A percentile compares a stretch with the other conserved stretches of the same genome.
These are phyloP conservation scores for Exocentrus adspersus DNA, from an alignment of 2,888 invertebrate species.

Conservation along the genomic window DNA sequence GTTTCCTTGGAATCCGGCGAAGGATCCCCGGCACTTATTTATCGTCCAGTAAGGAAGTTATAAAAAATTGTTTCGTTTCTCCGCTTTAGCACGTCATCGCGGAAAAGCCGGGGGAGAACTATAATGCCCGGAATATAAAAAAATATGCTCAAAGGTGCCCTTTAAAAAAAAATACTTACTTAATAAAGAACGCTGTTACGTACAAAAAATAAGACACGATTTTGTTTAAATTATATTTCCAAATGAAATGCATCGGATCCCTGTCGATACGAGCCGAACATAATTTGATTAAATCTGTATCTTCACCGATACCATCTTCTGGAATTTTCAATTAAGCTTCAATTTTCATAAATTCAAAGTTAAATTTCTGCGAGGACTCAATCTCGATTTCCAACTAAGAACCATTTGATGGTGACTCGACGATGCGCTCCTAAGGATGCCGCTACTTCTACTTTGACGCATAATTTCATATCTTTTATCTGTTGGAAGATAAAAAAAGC, in stretches of 20 bases:
- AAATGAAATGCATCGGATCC: no score
- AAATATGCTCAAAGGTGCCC: no score
- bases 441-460: background rate
- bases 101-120: no score
- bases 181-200: no score
- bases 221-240: no score
- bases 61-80: no score
- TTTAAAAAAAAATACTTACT: no score
- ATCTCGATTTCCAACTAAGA: background rate
- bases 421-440: background rate
- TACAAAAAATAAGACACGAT: no score
- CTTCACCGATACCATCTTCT: background rate
- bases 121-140: no score
- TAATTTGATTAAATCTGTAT: no score
- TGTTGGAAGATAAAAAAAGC: background rate
- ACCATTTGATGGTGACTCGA: background rate
- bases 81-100: no score
- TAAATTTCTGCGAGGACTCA: slow-evolving; percentile 9
- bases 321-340: background rate
- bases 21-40: background rate
- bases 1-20: background rate
- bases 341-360: slow-evolving; percentile 13
- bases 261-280: no score
- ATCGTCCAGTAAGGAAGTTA: background rate
- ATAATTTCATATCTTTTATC: slow-evolving; percentile 1